Percentiles rank a stretch among this genome's conserved stretches.
Conservation (phyloP, 2,888 invertebrate species). For the Noctua janthina region DNA sequence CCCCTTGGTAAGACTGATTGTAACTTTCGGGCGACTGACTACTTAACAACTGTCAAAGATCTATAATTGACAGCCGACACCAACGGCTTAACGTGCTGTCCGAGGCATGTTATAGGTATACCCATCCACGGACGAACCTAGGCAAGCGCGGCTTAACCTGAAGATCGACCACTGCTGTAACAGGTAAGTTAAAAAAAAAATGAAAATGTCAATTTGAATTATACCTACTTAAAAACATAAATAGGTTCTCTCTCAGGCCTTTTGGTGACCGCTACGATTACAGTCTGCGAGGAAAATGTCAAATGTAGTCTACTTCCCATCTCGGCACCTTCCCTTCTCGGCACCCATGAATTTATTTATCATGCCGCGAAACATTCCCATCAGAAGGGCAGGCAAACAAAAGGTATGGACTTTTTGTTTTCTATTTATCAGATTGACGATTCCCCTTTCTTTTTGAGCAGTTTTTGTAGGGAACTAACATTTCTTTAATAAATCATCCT, state of each 20-base stretch:
- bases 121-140: too few species aligned
- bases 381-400: not conserved
- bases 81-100: too few species aligned
- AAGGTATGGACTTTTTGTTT: not conserved
- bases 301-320: not conserved
- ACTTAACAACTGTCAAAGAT: too few species aligned
- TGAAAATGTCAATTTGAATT: not conserved
- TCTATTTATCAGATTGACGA: not conserved
- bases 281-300: not conserved
- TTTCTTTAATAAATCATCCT: not conserved
- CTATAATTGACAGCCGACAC: too few species aligned
- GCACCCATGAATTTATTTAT: too few species aligned
- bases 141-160: too few species aligned
- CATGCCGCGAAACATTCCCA: too few species aligned
- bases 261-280: not conserved
- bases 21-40: too few species aligned
- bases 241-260: not conserved
- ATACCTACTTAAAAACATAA: not conserved
- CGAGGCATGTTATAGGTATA: too few species aligned
- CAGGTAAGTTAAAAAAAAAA: not conserved
- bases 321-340: too few species aligned
- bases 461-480: not conserved
- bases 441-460: not conserved
- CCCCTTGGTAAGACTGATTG: too few species aligned
- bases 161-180: too few species aligned